phyloP scores from a whole-genome alignment of 2,113 vertebrate genomes.

The Eclectus roratus region DNA sequence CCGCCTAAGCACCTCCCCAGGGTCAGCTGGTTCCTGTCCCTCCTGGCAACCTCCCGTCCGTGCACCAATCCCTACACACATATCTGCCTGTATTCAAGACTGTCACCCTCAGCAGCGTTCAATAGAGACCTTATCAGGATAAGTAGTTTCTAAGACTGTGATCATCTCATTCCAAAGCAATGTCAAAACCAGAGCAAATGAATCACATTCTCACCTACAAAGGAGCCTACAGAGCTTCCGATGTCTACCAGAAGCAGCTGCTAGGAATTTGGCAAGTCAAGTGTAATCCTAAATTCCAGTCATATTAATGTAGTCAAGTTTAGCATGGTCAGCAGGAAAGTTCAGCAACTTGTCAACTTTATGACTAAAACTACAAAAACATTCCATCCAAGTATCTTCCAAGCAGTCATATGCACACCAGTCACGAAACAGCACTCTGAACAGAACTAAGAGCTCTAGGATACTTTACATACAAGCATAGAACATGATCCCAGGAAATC shows the following conservation, averaged over 20 bases:
- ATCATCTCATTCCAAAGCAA: background rate
- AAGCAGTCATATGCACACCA: background rate
- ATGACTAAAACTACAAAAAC: background rate
- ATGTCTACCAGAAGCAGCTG: background rate
- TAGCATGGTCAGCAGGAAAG: background rate
- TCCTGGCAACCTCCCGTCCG: too few species aligned
- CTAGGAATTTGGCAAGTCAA: background rate
- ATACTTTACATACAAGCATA: background rate
- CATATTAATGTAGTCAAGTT: background rate
- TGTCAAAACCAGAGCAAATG: slow-evolving; percentile 17
- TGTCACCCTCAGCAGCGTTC: background rate
- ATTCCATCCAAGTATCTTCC: background rate
- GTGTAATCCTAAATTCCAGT: background rate
- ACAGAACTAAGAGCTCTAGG: background rate
- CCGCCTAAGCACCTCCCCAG: too few species aligned
- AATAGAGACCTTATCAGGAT: background rate
- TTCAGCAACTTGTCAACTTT: background rate
- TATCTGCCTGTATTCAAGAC: background rate
- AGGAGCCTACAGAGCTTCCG: background rate
- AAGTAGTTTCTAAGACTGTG: background rate
- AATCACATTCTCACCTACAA: background rate
- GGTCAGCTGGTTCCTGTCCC: too few species aligned
- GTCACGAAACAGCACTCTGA: background rate
- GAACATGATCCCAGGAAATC: background rate
- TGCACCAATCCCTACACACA: too few species aligned